Evolutionary conservation across 1,140 invertebrate species (phyloP), one percentile per base, ranked within the genome.

Genomic region (Kradibia gibbosae): DNA sequence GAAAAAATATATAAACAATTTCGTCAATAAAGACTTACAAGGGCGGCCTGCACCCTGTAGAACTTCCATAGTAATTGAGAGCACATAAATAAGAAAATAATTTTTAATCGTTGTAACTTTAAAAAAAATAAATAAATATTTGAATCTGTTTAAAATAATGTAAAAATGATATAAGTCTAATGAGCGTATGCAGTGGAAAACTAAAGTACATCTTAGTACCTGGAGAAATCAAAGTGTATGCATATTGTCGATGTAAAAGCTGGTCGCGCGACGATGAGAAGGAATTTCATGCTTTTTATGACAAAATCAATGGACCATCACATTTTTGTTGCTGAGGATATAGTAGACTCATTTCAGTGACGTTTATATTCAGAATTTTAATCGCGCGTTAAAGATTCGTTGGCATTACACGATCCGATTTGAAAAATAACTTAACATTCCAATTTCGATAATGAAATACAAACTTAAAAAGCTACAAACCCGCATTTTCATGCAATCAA

Each of bases 291-390:
- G 39, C 53, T 67, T 67, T 34, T 20, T 25, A 75, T 36, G 36
- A 53, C 53, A 42, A 2, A 55, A 25, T 53, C 28, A 22, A 39
- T 57, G n/a, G 53, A 60, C 53, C 50, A 22, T 60, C 22, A 39
- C 53, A 39, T 57, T 75, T 75, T 15, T 22, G 31, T 60, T 75
- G 73, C 53, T 75, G 53, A 22, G 34, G 39, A 53, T 57, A 75
- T 31, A 74, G 34, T 55, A 0, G 48, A 57, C 48, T 55, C 7
- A 42, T 42, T 53, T 75, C 34, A 36, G 62, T 39, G 34, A 60
- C 25, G n/a, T 50, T 11, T 50, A 31, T 60, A 15, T 75, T 42
- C 50, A 42, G 15, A 20, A 75, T 25, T 60, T 75, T 25, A 75
- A 75, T 20, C 28, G 39, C 73, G 34, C 34, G 45, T 57, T 57